Conservation (phyloP, 1,140 invertebrate genomes). For the Lethocerus indicus region DNA sequence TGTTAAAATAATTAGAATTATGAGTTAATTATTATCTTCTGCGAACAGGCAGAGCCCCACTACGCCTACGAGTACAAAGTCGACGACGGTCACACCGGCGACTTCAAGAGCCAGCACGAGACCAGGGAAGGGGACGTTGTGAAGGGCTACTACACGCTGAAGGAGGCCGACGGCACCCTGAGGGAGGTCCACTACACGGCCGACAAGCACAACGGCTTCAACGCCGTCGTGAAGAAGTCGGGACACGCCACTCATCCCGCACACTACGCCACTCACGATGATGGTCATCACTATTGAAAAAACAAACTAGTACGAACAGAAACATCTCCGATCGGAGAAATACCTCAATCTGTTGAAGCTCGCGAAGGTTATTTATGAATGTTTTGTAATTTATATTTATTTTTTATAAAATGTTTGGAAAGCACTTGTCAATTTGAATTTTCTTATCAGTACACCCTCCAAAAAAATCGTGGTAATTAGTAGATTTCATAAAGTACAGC, state of each 20-base stretch:
- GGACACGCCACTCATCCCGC: constrained; percentile 36
- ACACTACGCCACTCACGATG: constrained; percentile 4
- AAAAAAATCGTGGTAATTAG: too few species aligned
- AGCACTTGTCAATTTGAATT: too few species aligned
- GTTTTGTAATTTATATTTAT: too few species aligned
- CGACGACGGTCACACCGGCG: constrained; percentile 30
- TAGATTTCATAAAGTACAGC: too few species aligned
- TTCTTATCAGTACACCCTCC: too few species aligned
- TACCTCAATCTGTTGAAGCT: too few species aligned
- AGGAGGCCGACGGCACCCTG: constrained; percentile 22
- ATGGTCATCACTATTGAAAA: neutral
- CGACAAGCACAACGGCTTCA: constrained; percentile 43
- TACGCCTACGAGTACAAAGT: constrained; percentile 36
- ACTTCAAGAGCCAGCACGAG: constrained; percentile 29
- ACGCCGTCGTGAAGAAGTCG: constrained; percentile 28
- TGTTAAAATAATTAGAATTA: too few species aligned
- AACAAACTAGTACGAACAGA: too few species aligned
- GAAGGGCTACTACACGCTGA: constrained; percentile 3
- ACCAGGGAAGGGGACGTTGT: constrained; percentile 15
- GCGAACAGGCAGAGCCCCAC: constrained; percentile 21
- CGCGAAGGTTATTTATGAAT: too few species aligned
- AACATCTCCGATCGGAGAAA: too few species aligned
- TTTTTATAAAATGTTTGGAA: too few species aligned
- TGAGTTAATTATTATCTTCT: neutral
- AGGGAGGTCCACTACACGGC: constrained; percentile 44